phyloP scores from a whole-genome alignment of 2,888 invertebrate species.

The Hipparchia semele region DNA sequence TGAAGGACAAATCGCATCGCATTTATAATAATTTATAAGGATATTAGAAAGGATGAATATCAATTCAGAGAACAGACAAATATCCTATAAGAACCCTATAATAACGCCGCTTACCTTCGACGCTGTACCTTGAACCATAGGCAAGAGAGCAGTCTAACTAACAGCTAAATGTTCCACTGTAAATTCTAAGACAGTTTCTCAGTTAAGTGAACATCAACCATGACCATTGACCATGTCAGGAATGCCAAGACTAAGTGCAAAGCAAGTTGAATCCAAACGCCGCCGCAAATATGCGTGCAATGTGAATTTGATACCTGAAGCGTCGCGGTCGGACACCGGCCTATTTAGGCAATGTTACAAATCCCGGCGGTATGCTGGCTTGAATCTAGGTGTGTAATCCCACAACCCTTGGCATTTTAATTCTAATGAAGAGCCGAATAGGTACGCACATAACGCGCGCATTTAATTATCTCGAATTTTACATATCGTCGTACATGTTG shows the following conservation, averaged over 20 bases:
- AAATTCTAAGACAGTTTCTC: neutral
- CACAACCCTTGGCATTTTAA: conserved; percentile 11
- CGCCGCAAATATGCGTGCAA: conserved; percentile 73
- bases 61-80: no score
- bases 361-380: conserved; percentile 30
- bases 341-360: conserved; percentile 52
- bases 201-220: neutral
- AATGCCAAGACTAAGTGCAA: conserved; percentile 51
- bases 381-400: conserved; percentile 25
- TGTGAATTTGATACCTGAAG: conserved; percentile 74
- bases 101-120: no score
- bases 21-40: no score
- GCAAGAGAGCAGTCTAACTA: no score
- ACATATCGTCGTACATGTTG: neutral
- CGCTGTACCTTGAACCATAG: no score
- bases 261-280: conserved; percentile 56
- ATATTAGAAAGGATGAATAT: no score
- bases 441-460: neutral
- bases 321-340: conserved; percentile 58
- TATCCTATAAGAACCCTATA: no score
- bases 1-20: no score
- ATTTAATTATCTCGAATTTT: conserved; percentile 1
- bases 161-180: no score
- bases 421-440: neutral
- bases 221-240: conserved; percentile 12